phyloP scores from a whole-genome alignment of 2,113 vertebrate genomes.

The Esox niger region DNA sequence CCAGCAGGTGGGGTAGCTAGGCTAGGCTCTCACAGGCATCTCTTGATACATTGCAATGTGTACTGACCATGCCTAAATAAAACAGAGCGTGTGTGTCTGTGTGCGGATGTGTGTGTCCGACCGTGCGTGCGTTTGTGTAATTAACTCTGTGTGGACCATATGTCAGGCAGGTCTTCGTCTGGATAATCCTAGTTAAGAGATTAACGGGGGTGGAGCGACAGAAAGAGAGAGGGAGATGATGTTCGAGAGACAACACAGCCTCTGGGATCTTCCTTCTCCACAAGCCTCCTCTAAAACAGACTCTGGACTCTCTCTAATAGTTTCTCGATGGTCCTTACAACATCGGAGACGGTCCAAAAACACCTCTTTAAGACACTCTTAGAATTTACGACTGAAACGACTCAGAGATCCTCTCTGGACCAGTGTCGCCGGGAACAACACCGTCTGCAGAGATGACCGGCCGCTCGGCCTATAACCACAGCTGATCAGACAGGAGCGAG shows the following conservation, averaged over 20 bases:
- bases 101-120: background rate
- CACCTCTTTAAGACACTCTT: background rate
- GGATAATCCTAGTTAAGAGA: constrained; percentile 62
- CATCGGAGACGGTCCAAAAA: background rate
- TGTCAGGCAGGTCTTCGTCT: constrained; percentile 49
- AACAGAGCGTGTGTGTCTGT: background rate
- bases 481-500: background rate
- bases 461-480: background rate
- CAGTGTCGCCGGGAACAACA: no score
- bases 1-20: background rate
- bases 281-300: background rate
- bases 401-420: no score
- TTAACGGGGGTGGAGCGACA: constrained; percentile 33
- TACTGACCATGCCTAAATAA: no score
- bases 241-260: background rate
- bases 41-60: no score
- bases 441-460: background rate
- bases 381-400: background rate
- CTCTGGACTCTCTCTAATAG: background rate
- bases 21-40: no score
- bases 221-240: background rate
- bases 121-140: constrained; percentile 15
- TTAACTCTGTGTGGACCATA: constrained; percentile 58
- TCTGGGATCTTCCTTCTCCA: background rate
- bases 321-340: background rate